Evolutionary conservation across 2,888 invertebrate species (phyloP), one percentile per base, ranked within the genome.

Genomic region (Tetragonisca angustula): DNA sequence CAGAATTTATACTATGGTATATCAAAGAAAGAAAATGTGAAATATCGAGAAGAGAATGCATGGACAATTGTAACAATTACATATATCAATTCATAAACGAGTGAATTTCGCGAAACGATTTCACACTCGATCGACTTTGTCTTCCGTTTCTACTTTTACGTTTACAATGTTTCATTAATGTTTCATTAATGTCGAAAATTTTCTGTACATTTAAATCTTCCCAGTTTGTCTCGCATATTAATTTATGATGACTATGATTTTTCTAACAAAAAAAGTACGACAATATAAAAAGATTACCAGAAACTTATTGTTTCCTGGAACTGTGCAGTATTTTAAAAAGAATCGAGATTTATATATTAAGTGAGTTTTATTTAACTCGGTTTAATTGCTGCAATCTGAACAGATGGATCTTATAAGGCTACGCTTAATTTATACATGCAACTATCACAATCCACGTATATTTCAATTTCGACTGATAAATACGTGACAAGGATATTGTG

Each of bases 331-430:
- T 17, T 43, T 67, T 27, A 19, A 36, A 17, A 43, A n/a, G 13
- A 27, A 27, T 70, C n/a, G 32, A 32, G 24, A 61, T 17, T 17
- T 24, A 24, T 24, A 24, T 80, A 72, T 70, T 69, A 56, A 76
- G 73, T 74, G 64, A 43, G 76, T 36, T 76, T 80, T 32, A 61
- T 71, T 83, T 81, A 71, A 74, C 52, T 76, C 24, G 9, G 61
- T 24, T 17, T 80, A 73, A 70, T 68, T 59, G 43, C 61, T 56
- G 56, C 50, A 79, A 72, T 75, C 74, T 19, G 15, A 24, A n/a
- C 9, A 17, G 43, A 1, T 17, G 17, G 32, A 6, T 36, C 5
- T 36, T 49, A 49, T 4, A 61, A 59, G 19, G 36, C 21, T 61
- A 27, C 27, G 6, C 61, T 72, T 59, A 27, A 72, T 72, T 59